Percentiles rank a stretch among this genome's conserved stretches.
Conservation (phyloP, 2,888 invertebrate genomes). For the Chrysomela aeneicollis region DNA sequence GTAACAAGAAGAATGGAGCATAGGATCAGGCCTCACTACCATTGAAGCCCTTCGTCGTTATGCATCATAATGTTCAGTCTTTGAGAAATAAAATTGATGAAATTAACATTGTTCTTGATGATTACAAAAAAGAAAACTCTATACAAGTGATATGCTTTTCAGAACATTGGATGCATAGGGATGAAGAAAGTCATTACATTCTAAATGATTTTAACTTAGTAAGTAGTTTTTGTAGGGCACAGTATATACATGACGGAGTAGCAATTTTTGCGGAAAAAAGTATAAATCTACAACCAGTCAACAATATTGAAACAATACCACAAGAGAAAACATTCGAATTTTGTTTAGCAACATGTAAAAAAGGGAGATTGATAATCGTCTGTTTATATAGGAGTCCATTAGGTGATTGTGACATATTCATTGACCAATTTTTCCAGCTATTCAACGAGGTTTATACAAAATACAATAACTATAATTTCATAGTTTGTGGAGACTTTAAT, state of each 20-base stretch:
- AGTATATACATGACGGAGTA: not conserved
- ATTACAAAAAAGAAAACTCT: not conserved
- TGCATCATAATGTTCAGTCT: slow-evolving; percentile 7
- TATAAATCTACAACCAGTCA: not conserved
- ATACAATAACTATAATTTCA: too few relatives aligned
- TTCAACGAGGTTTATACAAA: too few relatives aligned
- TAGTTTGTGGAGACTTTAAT: too few relatives aligned
- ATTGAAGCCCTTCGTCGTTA: not conserved
- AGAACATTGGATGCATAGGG: not conserved
- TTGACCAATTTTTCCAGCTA: too few relatives aligned
- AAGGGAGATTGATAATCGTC: too few relatives aligned
- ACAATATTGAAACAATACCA: not conserved
- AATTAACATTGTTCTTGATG: not conserved
- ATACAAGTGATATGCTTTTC: not conserved
- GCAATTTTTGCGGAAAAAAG: not conserved
- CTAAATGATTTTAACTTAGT: not conserved
- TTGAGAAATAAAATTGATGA: not conserved
- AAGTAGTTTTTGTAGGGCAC: not conserved
- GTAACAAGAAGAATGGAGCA: too few relatives aligned
- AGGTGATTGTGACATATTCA: too few relatives aligned
- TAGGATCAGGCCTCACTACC: too few relatives aligned
- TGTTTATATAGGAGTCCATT: too few relatives aligned
- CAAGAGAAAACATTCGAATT: not conserved
- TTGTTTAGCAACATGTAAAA: not conserved
- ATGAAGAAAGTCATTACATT: too few relatives aligned